Base-by-base conservation (phyloP, 1,140 invertebrate species). In the Polyergus mexicanus region DNA sequence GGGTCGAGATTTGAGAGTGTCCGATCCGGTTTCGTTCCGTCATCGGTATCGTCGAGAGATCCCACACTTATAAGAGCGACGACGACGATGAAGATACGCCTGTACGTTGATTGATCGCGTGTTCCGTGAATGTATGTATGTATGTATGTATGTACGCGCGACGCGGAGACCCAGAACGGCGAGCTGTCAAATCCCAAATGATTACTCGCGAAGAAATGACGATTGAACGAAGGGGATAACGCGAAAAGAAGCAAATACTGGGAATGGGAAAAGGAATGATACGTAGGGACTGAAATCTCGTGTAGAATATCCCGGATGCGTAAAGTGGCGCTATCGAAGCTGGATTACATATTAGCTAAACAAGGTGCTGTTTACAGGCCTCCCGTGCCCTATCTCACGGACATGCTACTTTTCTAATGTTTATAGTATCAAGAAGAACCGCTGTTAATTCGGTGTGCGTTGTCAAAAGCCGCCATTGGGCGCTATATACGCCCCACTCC, bases 401-500 rank as follows among this genome's bases (percentile, higher is more conserved):
- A 38, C 32, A 32, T 32, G 3, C 32, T 32, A n/a, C 16, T 44
- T 35, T 44, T 76, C 13, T 8, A 28, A 77, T 16, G 19, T 76
- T 62, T 62, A n/a, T 62, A n/a, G 16, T 28, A 32, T 63, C n/a
- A 3, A n/a, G n/a, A 44, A 38, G 32, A 6, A 32, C 19, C 38
- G 16, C 10, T 4, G 11, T 8, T 16, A 38, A 2, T 38, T n/a
- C 28, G 8, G 25, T 19, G 25, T 19, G 25, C 16, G 25, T 19
- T 47, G 25, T 71, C 47, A n/a, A 54, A 28, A 35, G 32, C 47
- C 68, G 25, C 7, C 47, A 71, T 47, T 71, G 68, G 16, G 7
- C 25, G 47, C 47, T 16, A 71, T 71, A 54, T 54, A 71, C 35
- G 10, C 28, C 47, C 38, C 75, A n/a, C 54, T 75, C 56, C 32